Percentiles rank a stretch among this genome's conserved stretches.
phyloP scores from a whole-genome alignment of 2,797 vertebrate species.

The Peromyscus aztecus region DNA sequence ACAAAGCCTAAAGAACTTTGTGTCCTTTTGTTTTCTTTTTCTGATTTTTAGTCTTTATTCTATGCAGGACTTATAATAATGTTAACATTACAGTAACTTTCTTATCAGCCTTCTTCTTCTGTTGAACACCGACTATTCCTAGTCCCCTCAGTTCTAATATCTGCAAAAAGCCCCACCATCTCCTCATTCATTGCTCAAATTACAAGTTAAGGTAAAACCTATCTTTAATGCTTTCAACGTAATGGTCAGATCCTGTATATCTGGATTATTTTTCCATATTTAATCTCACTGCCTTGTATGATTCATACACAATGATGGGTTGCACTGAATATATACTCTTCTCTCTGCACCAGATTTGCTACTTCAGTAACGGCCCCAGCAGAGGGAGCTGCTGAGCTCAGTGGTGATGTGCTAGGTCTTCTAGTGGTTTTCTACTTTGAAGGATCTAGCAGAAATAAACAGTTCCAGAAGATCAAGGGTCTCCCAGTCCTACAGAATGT shows the following conservation, averaged over 20 bases:
- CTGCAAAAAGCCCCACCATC: neutral
- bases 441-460: constrained; percentile 31
- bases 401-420: neutral
- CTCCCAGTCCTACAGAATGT: neutral
- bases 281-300: neutral
- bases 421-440: constrained; percentile 1
- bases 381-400: neutral
- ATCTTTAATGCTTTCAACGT: neutral
- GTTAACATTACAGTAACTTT: neutral
- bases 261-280: neutral
- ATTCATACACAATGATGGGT: neutral
- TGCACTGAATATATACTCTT: neutral
- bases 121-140: neutral
- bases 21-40: neutral
- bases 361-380: neutral
- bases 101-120: neutral
- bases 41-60: neutral
- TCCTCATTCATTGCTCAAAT: constrained; percentile 5
- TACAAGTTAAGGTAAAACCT: neutral
- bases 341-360: neutral
- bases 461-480: neutral
- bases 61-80: neutral
- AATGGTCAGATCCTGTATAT: neutral
- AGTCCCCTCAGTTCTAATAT: neutral
- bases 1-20: neutral